Base-by-base conservation (phyloP, 2,888 invertebrate species). In the Cephonodes hylas region DNA sequence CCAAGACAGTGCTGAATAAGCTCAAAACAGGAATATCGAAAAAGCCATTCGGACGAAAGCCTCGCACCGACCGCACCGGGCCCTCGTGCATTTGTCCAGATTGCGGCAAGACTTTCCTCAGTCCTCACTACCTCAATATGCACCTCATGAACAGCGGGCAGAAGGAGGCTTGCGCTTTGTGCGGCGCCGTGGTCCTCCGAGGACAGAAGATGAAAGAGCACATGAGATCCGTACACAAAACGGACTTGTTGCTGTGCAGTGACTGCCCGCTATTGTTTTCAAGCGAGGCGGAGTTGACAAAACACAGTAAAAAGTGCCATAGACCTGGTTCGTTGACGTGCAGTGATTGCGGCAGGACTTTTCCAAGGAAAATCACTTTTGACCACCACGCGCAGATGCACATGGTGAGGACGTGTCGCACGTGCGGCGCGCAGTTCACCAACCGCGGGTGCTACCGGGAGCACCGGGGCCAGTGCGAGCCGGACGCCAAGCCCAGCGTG, bases 351-450 rank as follows among this genome's bases (percentile, higher is more conserved):
- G 91, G 91, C 0, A 67, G 89, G 1, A 77, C 75, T 0, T 92
- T 91, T 59, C 75, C 82, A 0, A 79, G 89, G 22, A 70, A 69
- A 0, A 73, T 79, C 0, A 83, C 90, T 0, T 86, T 86, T 46
- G 90, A 89, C 6, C 70, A 76, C 0, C 91, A 92, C 61, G 67
- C 78, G 0, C 88, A 87, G 63, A 90, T 91, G 90, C 91, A 92
- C 59, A 76, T 83, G 0, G 89, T 91, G 0, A 68, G 88, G 6
- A 88, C 88, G 0, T 91, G 91, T 53, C 68, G 91, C 0, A 68
- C 77, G 0, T 92, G 91, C 45, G 86, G 85, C 0, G 64, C 69
- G 0, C 91, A 91, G 63, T 92, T 91, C 66, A 81, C 88, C 0
- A 91, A 89, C 57, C 69, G 91, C 0, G 81, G 82, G 0, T 92